phyloP scores from a whole-genome alignment of 2,797 vertebrate genomes.

The Taeniopygia guttata region DNA sequence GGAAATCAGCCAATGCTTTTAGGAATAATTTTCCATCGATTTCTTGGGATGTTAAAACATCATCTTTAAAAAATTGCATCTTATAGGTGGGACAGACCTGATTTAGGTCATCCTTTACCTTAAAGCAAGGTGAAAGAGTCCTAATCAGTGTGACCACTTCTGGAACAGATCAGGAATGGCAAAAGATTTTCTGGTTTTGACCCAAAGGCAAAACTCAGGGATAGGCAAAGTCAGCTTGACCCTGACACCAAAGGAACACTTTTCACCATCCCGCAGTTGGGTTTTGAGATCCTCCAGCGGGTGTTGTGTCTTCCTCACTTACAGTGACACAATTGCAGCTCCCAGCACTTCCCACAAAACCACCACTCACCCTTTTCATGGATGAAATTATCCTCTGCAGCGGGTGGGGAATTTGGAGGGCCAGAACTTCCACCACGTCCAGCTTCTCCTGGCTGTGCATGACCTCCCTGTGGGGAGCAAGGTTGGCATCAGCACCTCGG shows the following conservation, averaged over 20 bases:
- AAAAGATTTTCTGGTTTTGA: background rate
- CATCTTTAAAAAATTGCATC: fast-evolving
- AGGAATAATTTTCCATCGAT: fast-evolving
- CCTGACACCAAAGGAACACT: background rate
- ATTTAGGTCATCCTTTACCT: background rate
- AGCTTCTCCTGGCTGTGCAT: background rate
- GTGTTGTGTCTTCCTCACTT: background rate
- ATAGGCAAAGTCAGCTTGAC: background rate
- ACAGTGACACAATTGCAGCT: fast-evolving
- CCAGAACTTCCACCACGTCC: background rate
- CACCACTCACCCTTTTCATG: background rate
- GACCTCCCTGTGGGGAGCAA: background rate
- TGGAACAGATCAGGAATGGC: fast-evolving
- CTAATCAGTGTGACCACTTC: fast-evolving
- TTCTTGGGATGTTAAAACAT: background rate
- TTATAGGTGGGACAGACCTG: background rate
- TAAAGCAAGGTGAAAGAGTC: background rate
- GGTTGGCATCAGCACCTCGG: background rate
- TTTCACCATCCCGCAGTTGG: background rate
- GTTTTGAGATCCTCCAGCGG: fast-evolving
- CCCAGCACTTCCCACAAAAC: background rate
- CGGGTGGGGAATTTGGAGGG: background rate
- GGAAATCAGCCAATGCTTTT: fast-evolving
- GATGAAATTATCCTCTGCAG: background rate
- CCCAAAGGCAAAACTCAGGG: background rate